phyloP scores from a whole-genome alignment of 2,797 vertebrate species.

The Pseudochirops cupreus region DNA sequence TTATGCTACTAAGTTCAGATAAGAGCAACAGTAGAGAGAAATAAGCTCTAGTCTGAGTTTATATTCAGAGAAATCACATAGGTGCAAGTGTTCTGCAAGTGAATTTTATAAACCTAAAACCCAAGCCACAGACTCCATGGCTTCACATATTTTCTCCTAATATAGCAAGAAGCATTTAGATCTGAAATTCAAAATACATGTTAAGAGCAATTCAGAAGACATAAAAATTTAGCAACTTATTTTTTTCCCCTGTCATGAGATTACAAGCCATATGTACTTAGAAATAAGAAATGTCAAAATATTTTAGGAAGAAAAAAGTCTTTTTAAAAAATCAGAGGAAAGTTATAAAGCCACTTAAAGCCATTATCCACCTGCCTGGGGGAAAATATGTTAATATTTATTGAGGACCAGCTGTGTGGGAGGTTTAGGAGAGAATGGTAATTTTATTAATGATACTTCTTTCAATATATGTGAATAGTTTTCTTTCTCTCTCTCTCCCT shows the following conservation, averaged over 20 bases:
- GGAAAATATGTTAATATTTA: not conserved
- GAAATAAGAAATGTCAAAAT: not conserved
- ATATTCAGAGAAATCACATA: not conserved
- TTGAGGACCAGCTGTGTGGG: not conserved
- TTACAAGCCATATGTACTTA: not conserved
- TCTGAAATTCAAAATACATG: not conserved
- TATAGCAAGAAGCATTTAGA: no score
- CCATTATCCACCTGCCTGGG: not conserved
- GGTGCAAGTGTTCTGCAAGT: not conserved
- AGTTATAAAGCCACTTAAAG: not conserved
- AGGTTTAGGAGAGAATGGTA: not conserved
- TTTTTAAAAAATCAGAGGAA: not conserved
- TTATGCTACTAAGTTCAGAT: not conserved
- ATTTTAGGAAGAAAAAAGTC: not conserved
- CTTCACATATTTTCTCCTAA: not conserved
- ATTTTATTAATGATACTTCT: slow-evolving; percentile 21
- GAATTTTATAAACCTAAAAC: not conserved
- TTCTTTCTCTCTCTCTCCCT: not conserved
- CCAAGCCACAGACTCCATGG: not conserved
- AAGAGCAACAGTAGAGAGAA: not conserved
- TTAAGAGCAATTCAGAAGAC: not conserved
- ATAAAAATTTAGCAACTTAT: not conserved
- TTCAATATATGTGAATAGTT: not conserved
- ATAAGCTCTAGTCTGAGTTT: not conserved
- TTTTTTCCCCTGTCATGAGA: not conserved